phyloP scores from a whole-genome alignment of 64 coral and sea anemone genomes.

The Montipora capricornis region DNA sequence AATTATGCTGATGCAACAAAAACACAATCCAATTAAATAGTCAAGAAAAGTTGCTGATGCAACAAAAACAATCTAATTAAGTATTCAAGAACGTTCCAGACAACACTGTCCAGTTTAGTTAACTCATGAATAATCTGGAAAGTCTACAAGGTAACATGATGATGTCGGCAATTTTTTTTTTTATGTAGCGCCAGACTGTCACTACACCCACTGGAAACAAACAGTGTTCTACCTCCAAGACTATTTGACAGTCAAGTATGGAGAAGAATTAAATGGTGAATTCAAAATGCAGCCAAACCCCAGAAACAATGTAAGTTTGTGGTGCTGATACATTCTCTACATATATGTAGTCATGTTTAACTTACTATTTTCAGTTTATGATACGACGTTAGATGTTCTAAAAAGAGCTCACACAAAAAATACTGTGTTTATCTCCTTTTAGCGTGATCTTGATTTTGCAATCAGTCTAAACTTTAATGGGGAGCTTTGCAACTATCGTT shows the following conservation, averaged over 20 bases:
- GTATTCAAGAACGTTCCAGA: too few species aligned
- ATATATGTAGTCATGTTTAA: too few species aligned
- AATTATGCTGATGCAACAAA: too few species aligned
- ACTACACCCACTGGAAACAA: slow-evolving; percentile 98
- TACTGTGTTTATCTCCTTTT: slow-evolving; percentile 30
- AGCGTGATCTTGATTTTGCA: slow-evolving; percentile 97
- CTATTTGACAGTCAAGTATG: slow-evolving; percentile 95
- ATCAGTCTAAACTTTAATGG: slow-evolving; percentile 87
- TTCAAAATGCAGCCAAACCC: slow-evolving; percentile 86
- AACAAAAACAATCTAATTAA: too few species aligned
- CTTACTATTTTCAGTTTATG: too few species aligned
- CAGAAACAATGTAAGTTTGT: slow-evolving; percentile 91
- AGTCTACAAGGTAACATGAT: too few species aligned
- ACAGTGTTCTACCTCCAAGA: slow-evolving; percentile 97
- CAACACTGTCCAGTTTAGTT: too few species aligned
- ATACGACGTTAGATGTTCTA: too few species aligned
- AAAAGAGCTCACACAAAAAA: too few species aligned
- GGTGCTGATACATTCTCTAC: background rate
- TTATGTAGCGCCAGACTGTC: slow-evolving; percentile 82
- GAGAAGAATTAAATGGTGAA: slow-evolving; percentile 83
- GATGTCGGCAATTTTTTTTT: background rate
- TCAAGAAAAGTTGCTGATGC: too few species aligned
- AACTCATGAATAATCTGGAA: too few species aligned
- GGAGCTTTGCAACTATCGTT: slow-evolving; percentile 74
- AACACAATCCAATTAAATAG: too few species aligned